phyloP scores from a whole-genome alignment of 2,113 vertebrate species.

The Pteruthius melanotis region DNA sequence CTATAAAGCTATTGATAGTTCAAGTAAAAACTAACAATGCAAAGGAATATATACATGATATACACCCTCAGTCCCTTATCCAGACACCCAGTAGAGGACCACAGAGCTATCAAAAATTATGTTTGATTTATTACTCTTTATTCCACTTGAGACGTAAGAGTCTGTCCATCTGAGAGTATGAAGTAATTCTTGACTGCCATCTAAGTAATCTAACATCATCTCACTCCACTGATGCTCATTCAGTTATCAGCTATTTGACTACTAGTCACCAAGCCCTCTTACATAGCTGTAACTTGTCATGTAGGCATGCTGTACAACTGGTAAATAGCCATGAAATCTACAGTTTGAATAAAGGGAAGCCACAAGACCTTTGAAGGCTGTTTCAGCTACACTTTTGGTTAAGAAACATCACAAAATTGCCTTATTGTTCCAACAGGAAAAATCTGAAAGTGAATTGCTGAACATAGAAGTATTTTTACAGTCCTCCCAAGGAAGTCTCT shows the following conservation, averaged over 20 bases:
- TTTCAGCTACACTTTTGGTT: neutral
- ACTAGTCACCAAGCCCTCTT: neutral
- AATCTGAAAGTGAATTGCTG: neutral
- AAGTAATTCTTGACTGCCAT: neutral
- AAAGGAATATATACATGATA: neutral
- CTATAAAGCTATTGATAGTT: neutral
- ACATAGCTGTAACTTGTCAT: neutral
- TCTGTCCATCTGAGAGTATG: neutral
- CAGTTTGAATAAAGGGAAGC: neutral
- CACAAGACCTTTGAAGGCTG: neutral
- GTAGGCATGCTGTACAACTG: neutral
- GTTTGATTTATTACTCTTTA: neutral
- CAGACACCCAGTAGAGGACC: neutral
- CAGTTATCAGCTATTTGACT: neutral
- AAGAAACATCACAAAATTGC: neutral
- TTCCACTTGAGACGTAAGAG: neutral
- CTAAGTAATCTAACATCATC: neutral
- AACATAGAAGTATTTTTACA: neutral
- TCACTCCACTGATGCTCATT: neutral
- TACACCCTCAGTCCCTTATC: neutral
- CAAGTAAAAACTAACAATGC: neutral
- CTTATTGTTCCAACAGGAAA: neutral
- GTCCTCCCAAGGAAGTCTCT: neutral
- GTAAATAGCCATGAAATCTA: neutral
- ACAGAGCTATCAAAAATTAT: neutral